Base-by-base conservation (phyloP, 1,140 invertebrate species). In the Venustaconcha ellipsiformis region DNA sequence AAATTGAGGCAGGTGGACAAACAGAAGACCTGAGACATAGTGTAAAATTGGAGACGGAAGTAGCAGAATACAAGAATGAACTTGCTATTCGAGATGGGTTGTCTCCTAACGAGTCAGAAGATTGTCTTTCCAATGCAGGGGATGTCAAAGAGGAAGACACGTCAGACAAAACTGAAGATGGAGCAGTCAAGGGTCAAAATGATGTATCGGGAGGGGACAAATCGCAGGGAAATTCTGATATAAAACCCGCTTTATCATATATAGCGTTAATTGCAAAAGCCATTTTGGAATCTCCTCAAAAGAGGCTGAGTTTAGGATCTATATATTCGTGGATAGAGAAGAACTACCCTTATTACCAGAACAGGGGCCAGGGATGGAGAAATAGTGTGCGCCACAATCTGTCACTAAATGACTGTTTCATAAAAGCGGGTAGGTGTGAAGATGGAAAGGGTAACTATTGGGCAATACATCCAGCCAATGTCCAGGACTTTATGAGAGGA, bases 401-500 rank as follows among this genome's bases (percentile, higher is more conserved):
- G 14, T 89, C 88, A 58, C 72, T 89, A 57, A 89, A 89, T 71
- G 88, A 89, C 73, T 89, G 88, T 79, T 89, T 89, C 75, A 86
- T 89, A 30, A 89, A 89, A 74, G 84, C 84, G 11, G 88, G 89
- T 0, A 73, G 88, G 12, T 86, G 88, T 73, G 87, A 89, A 66
- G 86, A 89, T 67, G 89, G 88, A 14, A 90, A 89, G 70, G 88
- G 88, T 0, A 87, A 89, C 76, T 99, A 97, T 84, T 99, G 97
- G 97, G 95, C 97, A 1, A 98, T 99, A 64, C 97, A 99, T 90
- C 97, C 97, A 0, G 97, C 97, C 1, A 99, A 99, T 88, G 91
- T 99, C 4, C 96, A 99, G 59, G 97, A 99, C 86, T 99, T 99
- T 88, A 92, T 95, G 26, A 95, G 96, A 76, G 97, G 97, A 0